These are phyloP conservation scores for Mandrillus leucophaeus DNA, from an alignment of 2,113 vertebrate species.

Conservation along the genomic window DNA sequence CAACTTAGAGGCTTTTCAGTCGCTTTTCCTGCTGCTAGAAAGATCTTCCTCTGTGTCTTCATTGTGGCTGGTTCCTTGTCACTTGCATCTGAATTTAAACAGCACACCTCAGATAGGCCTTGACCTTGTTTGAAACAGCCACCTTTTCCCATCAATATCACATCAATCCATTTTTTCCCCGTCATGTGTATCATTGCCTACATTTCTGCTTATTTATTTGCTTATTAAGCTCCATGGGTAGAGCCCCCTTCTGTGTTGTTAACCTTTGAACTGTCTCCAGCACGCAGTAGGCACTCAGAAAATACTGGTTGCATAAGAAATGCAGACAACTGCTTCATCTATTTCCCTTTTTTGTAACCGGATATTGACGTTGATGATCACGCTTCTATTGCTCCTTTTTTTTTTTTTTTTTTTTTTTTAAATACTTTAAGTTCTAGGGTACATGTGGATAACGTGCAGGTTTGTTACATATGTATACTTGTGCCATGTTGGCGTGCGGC, in stretches of 20 bases:
- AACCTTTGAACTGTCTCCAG: not conserved
- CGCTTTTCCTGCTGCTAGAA: not conserved
- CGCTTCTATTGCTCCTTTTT: not conserved
- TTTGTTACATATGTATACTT: too few species aligned
- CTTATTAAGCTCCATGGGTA: not conserved
- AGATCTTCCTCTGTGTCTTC: not conserved
- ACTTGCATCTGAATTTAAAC: not conserved
- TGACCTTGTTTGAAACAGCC: not conserved
- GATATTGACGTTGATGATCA: not conserved
- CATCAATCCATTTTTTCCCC: not conserved
- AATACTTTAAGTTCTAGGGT: too few species aligned
- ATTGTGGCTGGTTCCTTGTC: not conserved
- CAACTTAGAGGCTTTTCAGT: not conserved
- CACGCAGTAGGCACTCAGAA: not conserved
- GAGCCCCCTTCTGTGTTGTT: not conserved
- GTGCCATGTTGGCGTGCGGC: too few species aligned
- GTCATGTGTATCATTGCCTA: not conserved
- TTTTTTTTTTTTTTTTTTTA: too few species aligned
- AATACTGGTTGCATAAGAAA: not conserved
- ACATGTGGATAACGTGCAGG: too few species aligned
- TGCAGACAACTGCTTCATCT: not conserved
- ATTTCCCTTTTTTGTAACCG: not conserved
- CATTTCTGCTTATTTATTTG: not conserved
- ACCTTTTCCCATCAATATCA: not conserved
- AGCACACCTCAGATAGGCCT: not conserved